Evolutionary conservation across 2,797 vertebrate species (phyloP).

Genomic region (Onychomys torridus): DNA sequence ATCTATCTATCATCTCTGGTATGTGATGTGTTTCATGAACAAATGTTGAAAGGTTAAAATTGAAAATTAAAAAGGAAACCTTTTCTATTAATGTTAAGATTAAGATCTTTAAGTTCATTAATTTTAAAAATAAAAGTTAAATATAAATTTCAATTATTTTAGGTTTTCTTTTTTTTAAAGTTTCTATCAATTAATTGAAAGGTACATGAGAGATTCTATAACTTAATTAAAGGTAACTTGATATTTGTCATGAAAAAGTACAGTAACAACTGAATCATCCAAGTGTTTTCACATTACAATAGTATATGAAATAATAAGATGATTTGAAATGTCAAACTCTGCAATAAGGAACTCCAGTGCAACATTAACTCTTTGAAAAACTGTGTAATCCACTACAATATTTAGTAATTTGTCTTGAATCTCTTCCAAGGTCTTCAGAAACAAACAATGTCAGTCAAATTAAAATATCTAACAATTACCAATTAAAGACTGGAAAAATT

Average conservation of each 20-base stretch:
- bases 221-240: constrained; percentile 1
- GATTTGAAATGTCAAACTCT: neutral
- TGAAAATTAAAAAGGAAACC: neutral
- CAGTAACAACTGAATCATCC: neutral
- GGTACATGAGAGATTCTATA: neutral
- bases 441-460: neutral
- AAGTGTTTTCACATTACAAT: neutral
- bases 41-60: constrained; percentile 43
- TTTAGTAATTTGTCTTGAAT: neutral
- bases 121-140: constrained; percentile 22
- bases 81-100: neutral
- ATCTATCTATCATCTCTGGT: neutral
- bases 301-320: neutral
- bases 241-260: neutral
- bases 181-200: neutral
- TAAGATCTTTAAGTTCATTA: constrained; percentile 4
- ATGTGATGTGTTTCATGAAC: neutral
- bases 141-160: constrained; percentile 21
- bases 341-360: neutral
- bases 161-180: constrained; percentile 36
- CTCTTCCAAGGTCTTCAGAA: neutral
- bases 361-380: constrained; percentile 39
- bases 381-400: neutral
- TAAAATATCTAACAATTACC: constrained; percentile 8
- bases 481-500: constrained; percentile 42